A percentile compares a stretch with the other conserved stretches of the same genome.
phyloP scores from a whole-genome alignment of 2,113 vertebrate genomes.

The Heterochromis multidens region DNA sequence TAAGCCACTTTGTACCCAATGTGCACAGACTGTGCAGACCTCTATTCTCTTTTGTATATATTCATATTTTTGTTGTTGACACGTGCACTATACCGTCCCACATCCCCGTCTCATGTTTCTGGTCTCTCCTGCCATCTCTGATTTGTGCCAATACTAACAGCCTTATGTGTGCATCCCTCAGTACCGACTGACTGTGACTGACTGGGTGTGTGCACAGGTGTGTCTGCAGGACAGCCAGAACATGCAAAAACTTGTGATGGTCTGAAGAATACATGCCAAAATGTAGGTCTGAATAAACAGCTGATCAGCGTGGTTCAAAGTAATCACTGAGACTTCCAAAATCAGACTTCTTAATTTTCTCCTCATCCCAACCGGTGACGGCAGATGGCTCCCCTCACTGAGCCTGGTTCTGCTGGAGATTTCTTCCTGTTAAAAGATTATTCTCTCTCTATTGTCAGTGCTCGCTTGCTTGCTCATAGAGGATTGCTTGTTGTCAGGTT shows the following conservation, averaged over 20 bases:
- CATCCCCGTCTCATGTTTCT: constrained; percentile 30
- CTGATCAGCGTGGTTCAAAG: not conserved
- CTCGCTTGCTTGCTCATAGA: not conserved
- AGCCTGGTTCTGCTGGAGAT: not conserved
- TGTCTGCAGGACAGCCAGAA: constrained; percentile 40
- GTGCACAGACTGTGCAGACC: constrained; percentile 23
- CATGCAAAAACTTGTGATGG: constrained; percentile 27
- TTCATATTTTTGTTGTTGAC: constrained; percentile 15
- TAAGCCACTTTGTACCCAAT: not conserved
- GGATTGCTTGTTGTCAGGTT: not conserved
- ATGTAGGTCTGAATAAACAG: not conserved
- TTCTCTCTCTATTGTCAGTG: not conserved
- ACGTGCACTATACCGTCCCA: constrained; percentile 41
- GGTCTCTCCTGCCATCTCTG: constrained; percentile 23
- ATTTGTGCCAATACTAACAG: constrained; percentile 52
- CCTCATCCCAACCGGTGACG: not conserved
- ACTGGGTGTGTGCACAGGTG: constrained; percentile 4
- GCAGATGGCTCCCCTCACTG: not conserved
- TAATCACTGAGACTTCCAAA: not conserved
- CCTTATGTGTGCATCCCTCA: constrained; percentile 19
- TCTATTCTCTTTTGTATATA: constrained; percentile 14
- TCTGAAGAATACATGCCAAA: constrained; percentile 7
- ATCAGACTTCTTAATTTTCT: not conserved
- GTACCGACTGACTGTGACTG: not conserved
- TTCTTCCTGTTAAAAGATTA: not conserved